Conservation (phyloP, 2,888 invertebrate species). For the Neocrepidodera transversa region DNA sequence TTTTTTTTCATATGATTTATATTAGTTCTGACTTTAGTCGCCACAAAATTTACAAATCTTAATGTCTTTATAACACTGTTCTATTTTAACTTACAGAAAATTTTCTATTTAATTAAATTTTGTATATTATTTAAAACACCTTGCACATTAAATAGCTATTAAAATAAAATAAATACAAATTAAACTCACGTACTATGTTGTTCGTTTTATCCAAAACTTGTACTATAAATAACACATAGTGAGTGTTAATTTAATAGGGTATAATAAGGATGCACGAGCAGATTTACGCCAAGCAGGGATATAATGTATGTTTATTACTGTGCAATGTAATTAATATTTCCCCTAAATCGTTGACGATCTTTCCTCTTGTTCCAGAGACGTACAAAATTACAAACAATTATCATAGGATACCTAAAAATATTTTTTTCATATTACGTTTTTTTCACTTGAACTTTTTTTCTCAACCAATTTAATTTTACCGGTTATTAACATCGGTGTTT, state of each 20-base stretch:
- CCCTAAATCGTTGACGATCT: constrained; percentile 41
- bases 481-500: too few relatives aligned
- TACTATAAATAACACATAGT: constrained; percentile 36
- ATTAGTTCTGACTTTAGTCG: too few relatives aligned
- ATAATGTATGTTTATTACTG: constrained; percentile 50
- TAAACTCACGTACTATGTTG: constrained; percentile 16
- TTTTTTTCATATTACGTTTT: too few relatives aligned
- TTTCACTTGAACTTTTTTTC: too few relatives aligned
- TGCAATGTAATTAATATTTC: constrained; percentile 48
- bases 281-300: constrained; percentile 44
- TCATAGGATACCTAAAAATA: too few relatives aligned
- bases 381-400: not conserved
- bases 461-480: too few relatives aligned
- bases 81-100: too few relatives aligned
- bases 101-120: too few relatives aligned
- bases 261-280: constrained; percentile 46
- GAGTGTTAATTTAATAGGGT: constrained; percentile 43
- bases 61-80: too few relatives aligned
- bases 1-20: too few relatives aligned
- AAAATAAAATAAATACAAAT: constrained; percentile 20
- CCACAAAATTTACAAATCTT: too few relatives aligned
- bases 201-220: constrained; percentile 26
- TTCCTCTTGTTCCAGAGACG: constrained; percentile 3
- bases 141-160: constrained; percentile 9
- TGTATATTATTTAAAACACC: not conserved